A percentile compares a stretch with the other conserved stretches of the same genome.
phyloP scores from a whole-genome alignment of 2,113 vertebrate genomes.

The Lontra canadensis region DNA sequence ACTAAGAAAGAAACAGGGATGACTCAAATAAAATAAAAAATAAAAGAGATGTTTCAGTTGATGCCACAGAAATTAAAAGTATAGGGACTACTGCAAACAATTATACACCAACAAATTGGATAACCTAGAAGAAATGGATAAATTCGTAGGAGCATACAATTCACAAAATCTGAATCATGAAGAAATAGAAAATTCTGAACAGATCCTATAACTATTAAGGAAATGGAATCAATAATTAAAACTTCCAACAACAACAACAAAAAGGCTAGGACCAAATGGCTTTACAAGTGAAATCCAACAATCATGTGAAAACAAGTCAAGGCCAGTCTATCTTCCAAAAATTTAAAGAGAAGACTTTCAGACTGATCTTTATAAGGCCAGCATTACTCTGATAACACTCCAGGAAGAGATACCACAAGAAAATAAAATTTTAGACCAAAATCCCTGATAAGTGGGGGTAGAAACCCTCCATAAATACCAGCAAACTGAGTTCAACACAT shows the following conservation, averaged over 20 bases:
- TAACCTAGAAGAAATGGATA: background rate
- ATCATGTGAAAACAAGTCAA: background rate
- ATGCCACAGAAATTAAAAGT: background rate
- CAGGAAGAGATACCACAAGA: background rate
- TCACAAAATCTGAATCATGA: background rate
- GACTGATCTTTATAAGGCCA: background rate
- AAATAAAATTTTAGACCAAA: background rate
- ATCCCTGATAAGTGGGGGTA: background rate
- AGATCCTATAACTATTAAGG: background rate
- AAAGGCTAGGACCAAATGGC: background rate
- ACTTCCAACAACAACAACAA: background rate
- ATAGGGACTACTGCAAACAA: background rate
- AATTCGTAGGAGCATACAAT: background rate
- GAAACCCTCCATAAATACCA: background rate
- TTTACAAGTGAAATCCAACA: background rate
- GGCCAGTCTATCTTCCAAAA: background rate
- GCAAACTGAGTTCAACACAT: background rate
- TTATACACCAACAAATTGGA: background rate
- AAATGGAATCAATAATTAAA: background rate
- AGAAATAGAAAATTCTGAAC: background rate
- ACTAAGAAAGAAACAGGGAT: background rate
- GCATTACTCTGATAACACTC: background rate
- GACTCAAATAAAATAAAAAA: background rate
- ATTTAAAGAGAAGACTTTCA: background rate
- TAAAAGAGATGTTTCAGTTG: background rate